Base-by-base conservation (phyloP, 2,797 vertebrate species). In the Botia kubotai region DNA sequence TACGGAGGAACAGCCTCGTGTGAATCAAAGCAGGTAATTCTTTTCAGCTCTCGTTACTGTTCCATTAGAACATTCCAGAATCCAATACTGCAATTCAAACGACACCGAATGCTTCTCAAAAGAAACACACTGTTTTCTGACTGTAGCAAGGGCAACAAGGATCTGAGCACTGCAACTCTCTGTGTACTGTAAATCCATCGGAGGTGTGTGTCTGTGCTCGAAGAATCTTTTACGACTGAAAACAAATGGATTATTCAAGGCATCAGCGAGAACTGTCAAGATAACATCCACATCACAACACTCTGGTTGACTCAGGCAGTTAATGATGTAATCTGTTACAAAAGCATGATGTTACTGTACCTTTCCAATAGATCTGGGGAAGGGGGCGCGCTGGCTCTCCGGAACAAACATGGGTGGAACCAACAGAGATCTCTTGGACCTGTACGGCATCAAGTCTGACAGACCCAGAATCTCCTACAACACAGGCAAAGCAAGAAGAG, bases 311-410 rank as follows among this genome's bases (percentile, higher is more conserved):
- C 33, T 52, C 43, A 68, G 16, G 36, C 36, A n/a, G 19, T 57
- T 26, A 46, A 57, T 12, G 14, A n/a, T 14, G 60, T 16, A 48
- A 0, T 48, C 13, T 21, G 52, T 23, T 17, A 1, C 14, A 62
- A 80, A 52, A n/a, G 14, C 6, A 79, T 43, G 29, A 33, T 66
- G 95, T 95, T 63, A 63, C 23, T 63, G 23, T 94, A 99, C 97
- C 96, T 86, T 96, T 92, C 97, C 97, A 53, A 98, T 95, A 57
- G 83, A 73, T 89, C 93, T 95, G 46, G 97, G 97, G 74, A 98
- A 98, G 0, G 97, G 96, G 21, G 94, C 91, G 87, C 97, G 95
- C 91, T 97, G 97, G 90, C 96, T 98, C 92, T 99, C 97, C 6
- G 96, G 95, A 77, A 98, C 94, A 77, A 94, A 90, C 90, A 99